A percentile compares a stretch with the other conserved stretches of the same genome.
phyloP scores from a whole-genome alignment of 2,888 invertebrate genomes.

The Oxystoma pomonae region DNA sequence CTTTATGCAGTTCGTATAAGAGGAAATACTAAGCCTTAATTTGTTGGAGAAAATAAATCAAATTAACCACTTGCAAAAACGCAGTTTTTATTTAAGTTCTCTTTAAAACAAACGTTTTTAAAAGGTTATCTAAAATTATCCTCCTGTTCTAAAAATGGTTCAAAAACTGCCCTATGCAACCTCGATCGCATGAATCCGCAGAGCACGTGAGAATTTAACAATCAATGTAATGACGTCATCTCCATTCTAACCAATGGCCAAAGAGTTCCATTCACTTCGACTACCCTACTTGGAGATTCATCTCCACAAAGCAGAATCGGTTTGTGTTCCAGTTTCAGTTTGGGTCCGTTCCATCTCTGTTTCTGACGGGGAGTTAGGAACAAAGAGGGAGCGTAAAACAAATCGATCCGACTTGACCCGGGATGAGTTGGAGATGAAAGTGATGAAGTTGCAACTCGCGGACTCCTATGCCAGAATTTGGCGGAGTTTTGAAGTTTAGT shows the following conservation, averaged over 20 bases:
- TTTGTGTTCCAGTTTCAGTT: neutral
- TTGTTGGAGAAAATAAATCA: too few relatives aligned
- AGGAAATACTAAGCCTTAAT: too few relatives aligned
- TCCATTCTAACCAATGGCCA: constrained; percentile 55
- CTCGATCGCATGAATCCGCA: constrained; percentile 34
- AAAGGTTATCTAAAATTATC: too few relatives aligned
- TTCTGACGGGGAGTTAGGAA: neutral
- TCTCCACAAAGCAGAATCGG: constrained; percentile 29
- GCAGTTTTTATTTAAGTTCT: too few relatives aligned
- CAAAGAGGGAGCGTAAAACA: neutral
- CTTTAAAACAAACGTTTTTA: too few relatives aligned
- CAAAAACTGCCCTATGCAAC: too few relatives aligned
- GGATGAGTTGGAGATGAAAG: neutral
- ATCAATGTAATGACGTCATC: constrained; percentile 75
- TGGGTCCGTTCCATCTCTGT: neutral
- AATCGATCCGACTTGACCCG: neutral
- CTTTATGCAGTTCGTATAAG: too few relatives aligned
- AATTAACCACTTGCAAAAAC: too few relatives aligned
- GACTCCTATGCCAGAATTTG: neutral
- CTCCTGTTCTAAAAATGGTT: too few relatives aligned
- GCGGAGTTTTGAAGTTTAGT: neutral
- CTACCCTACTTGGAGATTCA: constrained; percentile 45
- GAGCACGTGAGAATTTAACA: constrained; percentile 56
- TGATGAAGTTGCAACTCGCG: neutral
- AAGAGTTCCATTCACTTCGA: constrained; percentile 62